Evolutionary conservation across 2,797 vertebrate genomes (phyloP), one percentile per base, ranked within the genome.

Genomic region (Myotis myotis): DNA sequence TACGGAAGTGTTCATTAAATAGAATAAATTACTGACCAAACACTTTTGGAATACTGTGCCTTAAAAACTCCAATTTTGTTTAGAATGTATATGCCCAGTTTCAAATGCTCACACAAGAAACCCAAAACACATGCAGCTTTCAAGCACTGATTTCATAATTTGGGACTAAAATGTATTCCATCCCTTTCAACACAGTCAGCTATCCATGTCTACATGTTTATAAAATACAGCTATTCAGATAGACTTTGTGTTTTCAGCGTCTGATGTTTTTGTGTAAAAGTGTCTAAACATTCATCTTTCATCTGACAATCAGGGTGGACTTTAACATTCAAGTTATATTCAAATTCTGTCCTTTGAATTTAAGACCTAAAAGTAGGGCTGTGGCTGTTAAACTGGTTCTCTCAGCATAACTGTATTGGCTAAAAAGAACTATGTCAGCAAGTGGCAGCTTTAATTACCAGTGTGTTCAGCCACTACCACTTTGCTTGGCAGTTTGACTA

Each of bases 401-500:
- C 93, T 91, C 60, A 60, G 89, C 47, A 36, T 51, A 93, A 92
- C 85, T 30, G 23, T 60, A 80, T 87, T 22, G 36, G 93, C 47
- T 90, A 80, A 83, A 90, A 96, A 95, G 60, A 72, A 66, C 84
- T 16, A 16, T 89, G 93, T 95, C 90, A 93, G 96, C 95, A 94
- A 89, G 82, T 66, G 87, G 74, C 90, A 83, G 94, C 60, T 87
- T 96, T 94, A 97, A 97, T 96, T 96, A 97, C 85, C 74, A 93
- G 81, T 72, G 88, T 57, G 53, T 51, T 76, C 81, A 83, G 71
- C 51, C 49, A 82, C 87, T 25, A 70, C 74, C 79, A 68, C 93
- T 94, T 86, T 62, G 94, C 94, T 83, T 64, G 85, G 90, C 88
- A 89, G 87, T 81, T 96, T 92, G 87, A 84, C 96, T 96, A 81